Base-by-base conservation (phyloP, 2,113 vertebrate genomes). In the Mus musculus region DNA sequence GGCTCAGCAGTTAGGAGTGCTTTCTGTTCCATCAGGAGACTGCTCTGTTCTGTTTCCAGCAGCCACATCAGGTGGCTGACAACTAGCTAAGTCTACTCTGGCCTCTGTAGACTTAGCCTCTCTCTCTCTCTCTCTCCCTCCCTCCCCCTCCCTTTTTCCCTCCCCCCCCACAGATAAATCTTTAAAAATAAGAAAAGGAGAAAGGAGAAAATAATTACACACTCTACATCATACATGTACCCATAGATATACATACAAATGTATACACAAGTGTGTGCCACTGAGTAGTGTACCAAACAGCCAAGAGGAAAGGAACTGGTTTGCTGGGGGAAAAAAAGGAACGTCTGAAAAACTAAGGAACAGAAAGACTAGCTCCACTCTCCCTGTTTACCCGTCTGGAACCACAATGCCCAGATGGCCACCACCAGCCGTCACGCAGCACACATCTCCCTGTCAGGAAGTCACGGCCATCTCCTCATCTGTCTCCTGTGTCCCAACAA, bases 231-330 rank as follows among this genome's bases (percentile, higher is more conserved):
- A 59, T n/a, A 82, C 22, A 22, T 59, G 33, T 59, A 20, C 33
- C 46, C n/a, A 17, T 7, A 42, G 19, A 81, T 10, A 59, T 10
- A 61, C 14, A 5, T 13, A 52, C 28, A 78, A 11, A 39, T 1
- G 42, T 0, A 42, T 8, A 28, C 4, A 84, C 24, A 42, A 3
- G 4, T 30, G 61, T 65, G 16, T 8, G 0, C 42, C 5, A 33
- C 61, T 49, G 26, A 67, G 56, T 67, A 67, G 56, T 67, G 56
- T 67, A 16, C 28, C 85, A 49, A 61, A 56, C 67, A 77, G 20
- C 36, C 7, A 28, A 28, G 77, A 80, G 65, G 39, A 89, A n/a
- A 2, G 67, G 63, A 84, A 46, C 26, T 36, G 16, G 16, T 20
- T 88, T 85, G 30, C 30, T 19, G 52, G 19, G 19, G 19, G 63